Evolutionary conservation across 2,797 vertebrate genomes (phyloP).

Genomic region (Acipenser transmontanus): DNA sequence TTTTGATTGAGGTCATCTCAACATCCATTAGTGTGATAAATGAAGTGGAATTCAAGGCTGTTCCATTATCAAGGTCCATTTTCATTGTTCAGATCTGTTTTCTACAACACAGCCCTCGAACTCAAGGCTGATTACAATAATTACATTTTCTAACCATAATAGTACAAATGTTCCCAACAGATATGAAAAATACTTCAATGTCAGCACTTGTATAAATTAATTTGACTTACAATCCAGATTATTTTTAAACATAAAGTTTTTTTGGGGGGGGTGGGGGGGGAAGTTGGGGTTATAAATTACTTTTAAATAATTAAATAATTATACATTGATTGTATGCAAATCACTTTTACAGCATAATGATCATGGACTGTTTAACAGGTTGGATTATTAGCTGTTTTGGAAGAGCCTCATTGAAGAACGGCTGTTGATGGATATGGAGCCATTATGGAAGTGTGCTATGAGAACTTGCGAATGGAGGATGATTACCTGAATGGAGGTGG

Average conservation of each 20-base stretch:
- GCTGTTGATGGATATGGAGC: too few relatives aligned
- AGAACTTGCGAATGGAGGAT: too few relatives aligned
- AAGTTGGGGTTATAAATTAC: slow-evolving; percentile 20
- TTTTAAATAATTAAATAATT: slow-evolving; percentile 30
- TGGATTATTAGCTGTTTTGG: too few relatives aligned
- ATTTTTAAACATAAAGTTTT: background rate
- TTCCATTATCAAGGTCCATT: slow-evolving; percentile 59
- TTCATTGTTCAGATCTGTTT: slow-evolving; percentile 44
- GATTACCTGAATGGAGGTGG: too few relatives aligned
- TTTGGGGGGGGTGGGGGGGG: slow-evolving; percentile 10
- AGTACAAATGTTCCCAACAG: slow-evolving; percentile 44
- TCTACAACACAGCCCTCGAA: slow-evolving; percentile 46
- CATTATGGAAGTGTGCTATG: too few relatives aligned
- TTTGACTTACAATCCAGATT: slow-evolving; percentile 24
- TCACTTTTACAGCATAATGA: slow-evolving; percentile 29
- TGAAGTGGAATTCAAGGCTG: slow-evolving; percentile 67
- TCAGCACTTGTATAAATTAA: slow-evolving; percentile 55
- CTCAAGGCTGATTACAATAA: slow-evolving; percentile 62
- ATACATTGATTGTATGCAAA: slow-evolving; percentile 31
- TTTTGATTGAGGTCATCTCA: slow-evolving; percentile 81
- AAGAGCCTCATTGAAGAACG: too few relatives aligned
- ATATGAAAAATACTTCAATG: slow-evolving; percentile 55
- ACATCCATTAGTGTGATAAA: slow-evolving; percentile 72
- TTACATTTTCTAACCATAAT: slow-evolving; percentile 60
- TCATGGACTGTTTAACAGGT: slow-evolving; percentile 2